phyloP scores from a whole-genome alignment of 2,113 vertebrate genomes.

The Corapipo altera region DNA sequence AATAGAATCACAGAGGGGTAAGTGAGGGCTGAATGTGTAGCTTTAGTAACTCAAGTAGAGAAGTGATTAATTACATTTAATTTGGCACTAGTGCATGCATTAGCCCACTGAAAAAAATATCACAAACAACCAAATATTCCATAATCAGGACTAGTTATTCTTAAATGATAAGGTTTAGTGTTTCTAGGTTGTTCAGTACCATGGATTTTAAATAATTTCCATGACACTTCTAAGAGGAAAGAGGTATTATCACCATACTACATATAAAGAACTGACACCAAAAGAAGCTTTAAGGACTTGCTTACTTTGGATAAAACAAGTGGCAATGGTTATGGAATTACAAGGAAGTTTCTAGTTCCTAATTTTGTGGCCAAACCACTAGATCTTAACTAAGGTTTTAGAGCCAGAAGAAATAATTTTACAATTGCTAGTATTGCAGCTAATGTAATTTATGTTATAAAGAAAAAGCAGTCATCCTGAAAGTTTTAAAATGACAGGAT shows the following conservation, averaged over 20 bases:
- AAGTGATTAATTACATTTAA: not conserved
- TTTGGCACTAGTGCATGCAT: not conserved
- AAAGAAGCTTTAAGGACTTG: not conserved
- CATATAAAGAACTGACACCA: not conserved
- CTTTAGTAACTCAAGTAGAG: not conserved
- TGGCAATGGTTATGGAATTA: not conserved
- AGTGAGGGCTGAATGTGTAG: not conserved
- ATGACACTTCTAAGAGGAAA: not conserved
- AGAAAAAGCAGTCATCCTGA: not conserved
- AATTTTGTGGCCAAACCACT: not conserved
- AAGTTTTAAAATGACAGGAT: not conserved
- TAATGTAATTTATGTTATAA: not conserved
- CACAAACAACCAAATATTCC: not conserved
- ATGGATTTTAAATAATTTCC: not conserved
- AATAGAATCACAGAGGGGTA: not conserved
- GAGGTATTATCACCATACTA: not conserved
- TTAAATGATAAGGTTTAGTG: not conserved
- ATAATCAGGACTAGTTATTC: not conserved
- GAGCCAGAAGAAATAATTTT: not conserved
- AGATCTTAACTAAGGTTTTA: not conserved
- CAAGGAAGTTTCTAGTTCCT: not conserved
- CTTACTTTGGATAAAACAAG: not conserved
- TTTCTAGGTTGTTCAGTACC: not conserved
- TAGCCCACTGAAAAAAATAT: not conserved
- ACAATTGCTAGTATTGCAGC: not conserved